These are phyloP conservation scores for Actenoides lindsayi DNA, from an alignment of 2,113 vertebrate genomes.

Conservation along the genomic window DNA sequence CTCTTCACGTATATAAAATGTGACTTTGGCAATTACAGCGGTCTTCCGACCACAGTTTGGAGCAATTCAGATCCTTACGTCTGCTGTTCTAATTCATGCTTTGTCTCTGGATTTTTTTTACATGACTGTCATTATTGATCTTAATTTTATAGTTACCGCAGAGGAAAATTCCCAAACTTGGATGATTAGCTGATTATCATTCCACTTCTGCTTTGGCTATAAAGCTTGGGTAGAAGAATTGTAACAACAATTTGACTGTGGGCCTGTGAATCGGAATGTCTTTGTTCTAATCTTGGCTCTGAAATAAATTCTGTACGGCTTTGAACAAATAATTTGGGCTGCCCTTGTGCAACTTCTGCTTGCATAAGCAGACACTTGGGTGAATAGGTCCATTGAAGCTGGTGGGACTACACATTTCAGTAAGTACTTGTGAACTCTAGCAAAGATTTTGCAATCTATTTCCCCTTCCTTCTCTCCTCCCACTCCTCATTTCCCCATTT, in stretches of 20 bases:
- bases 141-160: constrained; percentile 18
- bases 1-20: background rate
- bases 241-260: constrained; percentile 38
- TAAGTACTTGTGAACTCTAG: constrained; percentile 41
- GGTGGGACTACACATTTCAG: constrained; percentile 38
- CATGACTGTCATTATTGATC: background rate
- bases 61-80: background rate
- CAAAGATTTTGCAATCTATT: constrained; percentile 38
- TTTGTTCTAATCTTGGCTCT: constrained; percentile 63
- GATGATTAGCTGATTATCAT: background rate
- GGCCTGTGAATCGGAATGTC: constrained; percentile 36
- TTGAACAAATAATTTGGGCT: constrained; percentile 59
- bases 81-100: background rate
- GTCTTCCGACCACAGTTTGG: background rate
- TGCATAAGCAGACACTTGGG: constrained; percentile 56
- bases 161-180: background rate
- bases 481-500: constrained; percentile 43
- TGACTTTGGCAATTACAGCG: background rate
- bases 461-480: constrained; percentile 22
- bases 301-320: constrained; percentile 47
- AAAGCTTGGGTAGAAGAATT: constrained; percentile 24
- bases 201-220: constrained; percentile 16
- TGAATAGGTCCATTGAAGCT: constrained; percentile 62
- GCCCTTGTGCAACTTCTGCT: constrained; percentile 60
- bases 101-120: constrained; percentile 3